Conservation (phyloP, 2,888 invertebrate genomes). For the Orthosia gothica region DNA sequence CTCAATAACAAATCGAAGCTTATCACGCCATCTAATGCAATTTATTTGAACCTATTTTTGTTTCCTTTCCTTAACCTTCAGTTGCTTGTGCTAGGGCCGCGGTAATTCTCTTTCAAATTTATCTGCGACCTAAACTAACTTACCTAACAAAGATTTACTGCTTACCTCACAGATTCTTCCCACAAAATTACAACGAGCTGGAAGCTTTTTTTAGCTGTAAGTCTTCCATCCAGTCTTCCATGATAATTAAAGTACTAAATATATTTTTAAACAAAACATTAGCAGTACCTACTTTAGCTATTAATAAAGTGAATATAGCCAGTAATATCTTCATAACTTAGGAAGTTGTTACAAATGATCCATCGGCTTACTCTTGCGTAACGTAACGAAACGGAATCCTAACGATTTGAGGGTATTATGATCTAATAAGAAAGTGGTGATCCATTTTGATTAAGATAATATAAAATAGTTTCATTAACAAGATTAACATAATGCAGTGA, state of each 20-base stretch:
- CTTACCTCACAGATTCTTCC: too few relatives aligned
- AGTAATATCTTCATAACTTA: conserved; percentile 12
- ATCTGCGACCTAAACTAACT: too few relatives aligned
- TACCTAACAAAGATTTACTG: too few relatives aligned
- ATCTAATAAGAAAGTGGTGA: conserved; percentile 41
- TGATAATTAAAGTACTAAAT: neutral
- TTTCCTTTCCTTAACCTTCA: too few relatives aligned
- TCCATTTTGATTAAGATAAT: conserved; percentile 53
- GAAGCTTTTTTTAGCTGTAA: too few relatives aligned
- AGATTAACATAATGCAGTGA: conserved; percentile 33
- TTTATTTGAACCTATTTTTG: too few relatives aligned
- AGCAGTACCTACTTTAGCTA: neutral
- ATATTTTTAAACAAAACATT: neutral
- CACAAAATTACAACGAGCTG: too few relatives aligned
- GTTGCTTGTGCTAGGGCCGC: too few relatives aligned
- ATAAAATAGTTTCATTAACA: conserved; percentile 16
- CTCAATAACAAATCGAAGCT: too few relatives aligned
- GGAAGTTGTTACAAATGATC: conserved; percentile 30
- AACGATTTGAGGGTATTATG: conserved; percentile 38
- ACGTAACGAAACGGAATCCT: conserved; percentile 38
- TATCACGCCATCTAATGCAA: too few relatives aligned
- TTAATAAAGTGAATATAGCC: neutral
- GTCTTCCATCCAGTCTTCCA: too few relatives aligned
- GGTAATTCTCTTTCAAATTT: too few relatives aligned
- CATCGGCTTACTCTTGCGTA: conserved; percentile 27